Conservation (phyloP, 2,888 invertebrate genomes). For the Neoitamus cyanurus region DNA sequence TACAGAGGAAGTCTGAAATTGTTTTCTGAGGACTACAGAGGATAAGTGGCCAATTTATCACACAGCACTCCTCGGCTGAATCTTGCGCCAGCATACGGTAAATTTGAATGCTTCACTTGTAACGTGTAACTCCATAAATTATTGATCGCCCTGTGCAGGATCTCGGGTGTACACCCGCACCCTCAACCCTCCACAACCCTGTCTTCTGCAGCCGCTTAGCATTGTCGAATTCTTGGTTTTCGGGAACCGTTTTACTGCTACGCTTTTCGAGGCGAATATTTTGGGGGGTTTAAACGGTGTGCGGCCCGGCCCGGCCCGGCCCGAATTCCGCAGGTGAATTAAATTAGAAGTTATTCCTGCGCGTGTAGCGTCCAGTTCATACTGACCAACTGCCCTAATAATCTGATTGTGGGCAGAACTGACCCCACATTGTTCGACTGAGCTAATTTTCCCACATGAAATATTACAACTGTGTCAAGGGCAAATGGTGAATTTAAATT, state of each 20-base stretch:
- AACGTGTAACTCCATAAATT: conserved; percentile 1
- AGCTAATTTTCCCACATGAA: not conserved
- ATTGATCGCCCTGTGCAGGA: not conserved
- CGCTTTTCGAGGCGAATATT: not conserved
- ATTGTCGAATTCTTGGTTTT: not conserved
- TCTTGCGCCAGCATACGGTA: not conserved
- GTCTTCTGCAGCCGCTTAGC: not conserved
- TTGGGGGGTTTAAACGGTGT: not conserved
- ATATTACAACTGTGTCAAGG: not conserved
- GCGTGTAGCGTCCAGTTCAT: not conserved
- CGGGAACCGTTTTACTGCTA: not conserved
- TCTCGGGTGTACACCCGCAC: not conserved
- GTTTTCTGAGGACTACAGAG: conserved; percentile 23
- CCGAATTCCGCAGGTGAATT: not conserved
- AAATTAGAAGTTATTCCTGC: not conserved
- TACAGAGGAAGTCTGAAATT: conserved; percentile 24
- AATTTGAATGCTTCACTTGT: conserved; percentile 6
- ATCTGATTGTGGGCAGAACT: not conserved
- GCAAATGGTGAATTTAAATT: not conserved
- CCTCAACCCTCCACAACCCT: not conserved
- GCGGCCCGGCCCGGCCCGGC: no score
- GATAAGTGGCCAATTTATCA: conserved; percentile 21
- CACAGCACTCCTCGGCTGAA: not conserved
- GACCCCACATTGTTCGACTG: not conserved
- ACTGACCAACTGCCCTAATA: not conserved